Base-by-base conservation (phyloP, 2,888 invertebrate genomes). In the Cephus rjabovi region DNA sequence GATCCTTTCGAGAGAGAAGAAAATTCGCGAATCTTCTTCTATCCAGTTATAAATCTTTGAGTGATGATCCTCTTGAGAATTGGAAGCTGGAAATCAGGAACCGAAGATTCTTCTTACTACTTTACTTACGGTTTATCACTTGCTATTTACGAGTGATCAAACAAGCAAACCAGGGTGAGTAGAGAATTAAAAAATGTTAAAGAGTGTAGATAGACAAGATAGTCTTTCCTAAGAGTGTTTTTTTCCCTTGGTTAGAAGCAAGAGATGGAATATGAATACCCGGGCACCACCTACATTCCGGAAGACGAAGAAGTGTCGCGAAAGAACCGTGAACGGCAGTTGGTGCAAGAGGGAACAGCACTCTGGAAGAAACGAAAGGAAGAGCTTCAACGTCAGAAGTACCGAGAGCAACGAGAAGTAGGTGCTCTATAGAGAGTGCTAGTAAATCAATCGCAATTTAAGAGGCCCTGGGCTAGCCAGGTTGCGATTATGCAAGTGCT, bases 351-450 rank as follows among this genome's bases (percentile, higher is more conserved):
- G 81, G 90, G 90, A 35, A 85, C 86, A 23, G 86, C 85, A 75
- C 80, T 91, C 79, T 90, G 91, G 91, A 86, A 85, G 79, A 87
- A 84, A 69, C 88, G 87, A 81, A 90, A 90, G 86, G 90, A 90
- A 86, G 90, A 91, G 86, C 82, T 88, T 76, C 87, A 84, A 85
- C 87, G 88, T 84, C 88, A 91, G 80, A 90, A 89, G 83, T 88
- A 88, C 80, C 87, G 86, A n/a, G 90, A 91, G 79, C 91, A 91
- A 79, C 86, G 85, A 80, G 89, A 92, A 88, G 91, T 92, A 89
- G 85, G 88, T 85, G 82, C 80, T 81, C 82, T 79, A 6, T 79
- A 2, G 33, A 75, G 31, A 15, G 15, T 40, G 40, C n/a, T 33
- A 37, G 30, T n/a, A 6, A 15, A 15, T 33, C 37, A 74, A 74